These are phyloP conservation scores for Accipiter cooperii DNA, from an alignment of 2,113 vertebrate species.

Conservation along the genomic window DNA sequence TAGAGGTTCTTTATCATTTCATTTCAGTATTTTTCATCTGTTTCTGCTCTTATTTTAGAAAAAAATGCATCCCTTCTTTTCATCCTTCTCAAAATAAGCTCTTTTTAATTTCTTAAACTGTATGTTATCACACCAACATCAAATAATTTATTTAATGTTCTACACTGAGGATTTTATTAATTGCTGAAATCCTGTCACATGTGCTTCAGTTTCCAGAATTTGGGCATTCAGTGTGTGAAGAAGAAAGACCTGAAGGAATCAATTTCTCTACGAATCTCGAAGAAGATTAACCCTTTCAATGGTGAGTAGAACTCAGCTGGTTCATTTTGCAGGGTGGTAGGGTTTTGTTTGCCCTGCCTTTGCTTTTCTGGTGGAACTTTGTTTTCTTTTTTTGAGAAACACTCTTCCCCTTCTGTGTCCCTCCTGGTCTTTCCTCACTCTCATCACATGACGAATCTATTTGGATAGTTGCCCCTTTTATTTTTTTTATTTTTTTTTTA, in stretches of 20 bases:
- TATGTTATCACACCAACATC: background rate
- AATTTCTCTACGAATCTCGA: constrained; percentile 82
- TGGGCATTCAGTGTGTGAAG: constrained; percentile 97
- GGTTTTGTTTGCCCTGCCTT: background rate
- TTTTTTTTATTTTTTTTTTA: background rate
- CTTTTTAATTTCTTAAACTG: background rate
- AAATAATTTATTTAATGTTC: background rate
- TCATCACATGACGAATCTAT: background rate
- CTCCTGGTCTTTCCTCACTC: background rate
- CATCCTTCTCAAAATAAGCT: background rate
- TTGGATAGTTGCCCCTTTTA: background rate
- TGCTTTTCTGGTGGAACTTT: background rate
- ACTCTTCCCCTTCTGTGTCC: background rate
- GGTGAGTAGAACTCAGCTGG: constrained; percentile 74
- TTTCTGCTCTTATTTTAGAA: background rate
- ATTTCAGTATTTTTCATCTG: background rate
- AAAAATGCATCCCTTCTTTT: background rate
- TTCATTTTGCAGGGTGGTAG: background rate
- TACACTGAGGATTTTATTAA: background rate
- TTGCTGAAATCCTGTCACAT: constrained; percentile 12
- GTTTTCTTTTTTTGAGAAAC: background rate
- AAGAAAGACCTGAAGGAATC: constrained; percentile 95
- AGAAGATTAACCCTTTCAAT: constrained; percentile 91
- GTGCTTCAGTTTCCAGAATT: constrained; percentile 89
- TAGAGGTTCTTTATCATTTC: background rate